phyloP scores from a whole-genome alignment of 2,797 vertebrate species.

The Aulostomus chinensis region DNA sequence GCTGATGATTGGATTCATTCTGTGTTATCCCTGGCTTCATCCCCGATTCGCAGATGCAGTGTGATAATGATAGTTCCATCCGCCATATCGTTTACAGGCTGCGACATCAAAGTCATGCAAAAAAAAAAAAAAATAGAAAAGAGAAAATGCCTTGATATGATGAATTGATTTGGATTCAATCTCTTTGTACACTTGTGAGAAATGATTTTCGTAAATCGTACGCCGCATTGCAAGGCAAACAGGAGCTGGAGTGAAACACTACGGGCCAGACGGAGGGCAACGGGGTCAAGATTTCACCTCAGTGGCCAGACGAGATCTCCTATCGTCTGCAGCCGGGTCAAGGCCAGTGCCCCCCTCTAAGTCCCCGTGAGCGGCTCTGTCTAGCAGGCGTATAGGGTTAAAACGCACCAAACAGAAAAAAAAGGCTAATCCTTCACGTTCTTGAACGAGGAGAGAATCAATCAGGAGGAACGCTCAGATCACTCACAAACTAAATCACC shows the following conservation, averaged over 20 bases:
- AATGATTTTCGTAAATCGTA: neutral
- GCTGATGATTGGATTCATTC: conserved; percentile 69
- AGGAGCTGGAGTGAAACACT: conserved; percentile 5
- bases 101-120: conserved; percentile 66
- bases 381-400: conserved; percentile 22
- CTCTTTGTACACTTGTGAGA: conserved; percentile 7
- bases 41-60: conserved; percentile 60
- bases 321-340: conserved; percentile 66
- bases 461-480: conserved; percentile 61
- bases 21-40: conserved; percentile 68
- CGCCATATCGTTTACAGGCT: conserved; percentile 66
- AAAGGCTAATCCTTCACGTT: conserved; percentile 67
- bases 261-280: conserved; percentile 44
- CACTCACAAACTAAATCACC: conserved; percentile 54
- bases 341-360: conserved; percentile 56
- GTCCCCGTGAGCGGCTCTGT: conserved; percentile 50
- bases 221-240: neutral
- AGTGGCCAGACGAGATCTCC: conserved; percentile 61
- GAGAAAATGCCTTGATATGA: neutral
- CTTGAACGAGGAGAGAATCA: conserved; percentile 71
- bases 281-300: conserved; percentile 60
- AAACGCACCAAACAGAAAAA: conserved; percentile 25
- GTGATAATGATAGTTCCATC: conserved; percentile 64
- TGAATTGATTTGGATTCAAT: conserved; percentile 22
- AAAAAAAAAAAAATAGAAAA: neutral